Base-by-base conservation (phyloP, 2,888 invertebrate genomes). In the Pachydiplax longipennis region DNA sequence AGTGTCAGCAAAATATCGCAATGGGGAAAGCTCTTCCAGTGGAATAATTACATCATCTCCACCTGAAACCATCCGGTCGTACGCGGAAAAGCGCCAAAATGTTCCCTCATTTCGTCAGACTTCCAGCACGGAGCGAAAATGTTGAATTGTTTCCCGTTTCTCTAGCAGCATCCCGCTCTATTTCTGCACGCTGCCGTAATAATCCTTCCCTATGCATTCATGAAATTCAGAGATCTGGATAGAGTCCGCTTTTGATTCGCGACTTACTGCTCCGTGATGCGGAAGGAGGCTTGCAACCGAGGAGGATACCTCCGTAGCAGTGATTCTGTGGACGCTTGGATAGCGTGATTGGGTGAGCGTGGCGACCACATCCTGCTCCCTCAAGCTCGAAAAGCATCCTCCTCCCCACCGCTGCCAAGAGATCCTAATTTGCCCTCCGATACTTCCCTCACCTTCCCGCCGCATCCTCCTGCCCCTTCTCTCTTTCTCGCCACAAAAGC, bases 361-460 rank as follows among this genome's bases (percentile, higher is more conserved):
- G 37, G 37, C 35, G 40, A 87, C 87, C 61, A 58, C 87, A 87
- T 87, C 61, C 37, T 87, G 87, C 37, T 87, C 87, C 37, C n/a
- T 37, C 4, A n/a, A n/a, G 58, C 87, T 61, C 58, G 10, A 61
- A 37, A 87, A 25, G 53, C 58, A 53, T 58, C 35, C 18, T 65
- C 58, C 53, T 58, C 53, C 82, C 31, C 5, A n/a, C 82, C 58
- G 35, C 53, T 83, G 83, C 83, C 58, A 83, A 83, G 35, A 58
- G 31, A 83, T 83, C 83, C 44, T 83, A 83, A 58, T 83, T 58
- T 58, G 18, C 83, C 31, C 83, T 44, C 25, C 44, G 44, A n/a
- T 44, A 22, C 22, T 58, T n/a, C 58, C 18, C 18, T 18, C 25
- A 15, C 31, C 82, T 5, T 31, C 37, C 18, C 53, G 22, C 18